phyloP scores from a whole-genome alignment of 2,888 invertebrate genomes.

The Erannis defoliaria region DNA sequence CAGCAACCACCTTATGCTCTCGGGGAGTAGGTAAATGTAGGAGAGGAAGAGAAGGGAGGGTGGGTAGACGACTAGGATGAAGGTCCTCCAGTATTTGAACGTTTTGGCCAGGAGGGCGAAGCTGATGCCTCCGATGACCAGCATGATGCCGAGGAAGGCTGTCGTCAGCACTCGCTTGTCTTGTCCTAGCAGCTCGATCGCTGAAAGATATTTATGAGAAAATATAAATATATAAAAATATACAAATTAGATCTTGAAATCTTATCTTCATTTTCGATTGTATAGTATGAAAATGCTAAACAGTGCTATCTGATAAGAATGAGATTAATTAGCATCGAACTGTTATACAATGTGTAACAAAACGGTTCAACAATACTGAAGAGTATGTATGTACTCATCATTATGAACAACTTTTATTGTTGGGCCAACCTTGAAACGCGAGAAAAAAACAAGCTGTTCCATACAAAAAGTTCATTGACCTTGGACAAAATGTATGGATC shows the following conservation, averaged over 20 bases:
- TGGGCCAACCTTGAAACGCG: too few relatives aligned
- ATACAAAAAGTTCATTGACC: too few relatives aligned
- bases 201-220: slow-evolving; percentile 53
- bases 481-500: too few relatives aligned
- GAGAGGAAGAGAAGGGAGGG: slow-evolving; percentile 89
- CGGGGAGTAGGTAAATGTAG: slow-evolving; percentile 91
- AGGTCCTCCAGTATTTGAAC: slow-evolving; percentile 90
- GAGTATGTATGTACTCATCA: too few relatives aligned
- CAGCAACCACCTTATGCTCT: slow-evolving; percentile 92
- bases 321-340: background rate
- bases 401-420: too few relatives aligned
- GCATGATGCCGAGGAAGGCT: slow-evolving; percentile 74
- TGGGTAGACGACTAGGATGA: slow-evolving; percentile 89
- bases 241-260: background rate
- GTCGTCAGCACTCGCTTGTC: slow-evolving; percentile 77
- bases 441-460: too few relatives aligned
- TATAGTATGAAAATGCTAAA: too few relatives aligned
- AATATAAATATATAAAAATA: background rate
- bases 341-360: too few relatives aligned
- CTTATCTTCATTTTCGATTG: too few relatives aligned
- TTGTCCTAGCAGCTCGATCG: slow-evolving; percentile 78
- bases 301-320: too few relatives aligned
- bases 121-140: slow-evolving; percentile 90
- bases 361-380: too few relatives aligned
- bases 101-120: slow-evolving; percentile 90